Evolutionary conservation across 2,888 invertebrate genomes (phyloP), one percentile per base, ranked within the genome.

Genomic region (Rhogogaster chlorosoma): DNA sequence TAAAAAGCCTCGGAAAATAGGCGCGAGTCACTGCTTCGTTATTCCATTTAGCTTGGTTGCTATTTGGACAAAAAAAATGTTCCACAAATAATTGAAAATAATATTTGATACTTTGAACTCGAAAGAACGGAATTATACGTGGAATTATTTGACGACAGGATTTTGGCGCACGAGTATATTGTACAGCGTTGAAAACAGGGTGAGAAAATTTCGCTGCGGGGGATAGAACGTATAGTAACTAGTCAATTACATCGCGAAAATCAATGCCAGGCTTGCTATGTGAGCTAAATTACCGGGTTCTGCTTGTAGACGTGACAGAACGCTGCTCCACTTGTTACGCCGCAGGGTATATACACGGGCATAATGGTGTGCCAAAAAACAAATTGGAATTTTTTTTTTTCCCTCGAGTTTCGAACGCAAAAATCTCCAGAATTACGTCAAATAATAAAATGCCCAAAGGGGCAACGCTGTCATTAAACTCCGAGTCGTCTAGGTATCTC

Each of bases 171-270:
- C 61, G 26, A 26, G 4, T 12, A 61, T 22, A 22, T 61, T 10
- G n/a, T 36, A 32, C 12, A 32, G 32, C 57, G 32, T n/a, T 32
- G 78, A 78, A 78, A 78, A 78, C 53, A 78, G 18, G 78, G 53
- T 15, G 22, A 29, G 78, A 57, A 78, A 45, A 78, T 57, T 22
- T 32, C n/a, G 32, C 18, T 42, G 45, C 73, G 73, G 9, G 45
- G 5, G 1, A 75, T 15, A 1, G 42, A 22, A 22, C 15, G 45
- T 75, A 45, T 75, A 75, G 57, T n/a, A 36, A 53, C 78, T 29
- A 78, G 78, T 57, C 78, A 57, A 78, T 78, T 78, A 78, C 78
- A 53, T 78, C 32, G 57, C 18, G n/a, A 22, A 78, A 78, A 78
- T 78, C 78, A 78, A 78, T 78, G 78, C 36, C 32, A 22, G 57